phyloP scores from a whole-genome alignment of 2,888 invertebrate genomes.

The Eudemis profundana region DNA sequence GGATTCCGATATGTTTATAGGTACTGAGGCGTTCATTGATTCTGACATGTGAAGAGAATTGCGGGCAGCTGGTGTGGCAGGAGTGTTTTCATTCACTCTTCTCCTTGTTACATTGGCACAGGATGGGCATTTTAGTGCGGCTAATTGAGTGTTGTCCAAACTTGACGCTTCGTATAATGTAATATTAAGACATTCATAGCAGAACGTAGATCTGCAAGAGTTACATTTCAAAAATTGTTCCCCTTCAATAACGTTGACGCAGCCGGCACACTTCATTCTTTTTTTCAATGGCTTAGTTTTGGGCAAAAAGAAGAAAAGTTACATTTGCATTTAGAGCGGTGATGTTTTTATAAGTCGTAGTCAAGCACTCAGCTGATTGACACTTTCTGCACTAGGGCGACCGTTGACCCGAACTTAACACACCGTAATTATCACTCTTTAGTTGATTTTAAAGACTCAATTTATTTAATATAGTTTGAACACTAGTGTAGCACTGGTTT shows the following conservation, averaged over 20 bases:
- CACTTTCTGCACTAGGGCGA: background rate
- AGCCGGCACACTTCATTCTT: conserved; percentile 4
- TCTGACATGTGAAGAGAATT: background rate
- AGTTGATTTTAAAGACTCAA: background rate
- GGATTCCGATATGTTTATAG: background rate
- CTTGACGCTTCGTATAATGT: background rate
- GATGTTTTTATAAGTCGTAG: too few species aligned
- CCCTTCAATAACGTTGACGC: background rate
- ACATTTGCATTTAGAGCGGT: background rate
- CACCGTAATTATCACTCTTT: background rate
- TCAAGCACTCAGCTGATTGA: too few species aligned
- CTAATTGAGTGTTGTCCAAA: background rate
- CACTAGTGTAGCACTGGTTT: background rate
- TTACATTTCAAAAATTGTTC: background rate
- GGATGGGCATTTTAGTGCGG: background rate
- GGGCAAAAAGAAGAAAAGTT: background rate
- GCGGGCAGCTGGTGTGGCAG: background rate
- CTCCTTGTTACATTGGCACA: background rate
- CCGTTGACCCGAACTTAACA: background rate
- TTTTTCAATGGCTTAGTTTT: background rate
- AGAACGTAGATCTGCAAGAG: background rate
- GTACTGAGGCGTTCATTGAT: too few species aligned
- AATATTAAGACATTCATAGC: background rate
- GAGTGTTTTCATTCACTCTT: background rate
- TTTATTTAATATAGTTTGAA: background rate